Conservation (phyloP, 92 coral and sea anemone species). For the Epizoanthus illoricatus region DNA sequence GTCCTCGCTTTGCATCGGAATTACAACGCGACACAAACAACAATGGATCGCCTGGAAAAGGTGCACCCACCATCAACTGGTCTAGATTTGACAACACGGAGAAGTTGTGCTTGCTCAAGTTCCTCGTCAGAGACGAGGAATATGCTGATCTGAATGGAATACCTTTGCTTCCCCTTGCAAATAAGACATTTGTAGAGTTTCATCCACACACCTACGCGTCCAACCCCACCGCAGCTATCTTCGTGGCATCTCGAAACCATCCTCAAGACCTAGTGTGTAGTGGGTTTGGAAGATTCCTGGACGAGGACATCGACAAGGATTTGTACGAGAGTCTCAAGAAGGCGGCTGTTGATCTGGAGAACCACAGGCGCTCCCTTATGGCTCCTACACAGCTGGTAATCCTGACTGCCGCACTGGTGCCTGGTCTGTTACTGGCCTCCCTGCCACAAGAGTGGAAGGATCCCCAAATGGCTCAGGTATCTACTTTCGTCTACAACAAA, state of each 20-base stretch:
- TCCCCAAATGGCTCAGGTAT: slow-evolving; percentile 27
- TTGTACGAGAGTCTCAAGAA: slow-evolving; percentile 59
- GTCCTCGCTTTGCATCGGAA: background rate
- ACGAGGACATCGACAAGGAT: slow-evolving; percentile 54
- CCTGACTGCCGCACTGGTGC: slow-evolving; percentile 69
- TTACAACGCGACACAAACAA: background rate
- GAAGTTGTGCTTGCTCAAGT: slow-evolving; percentile 68
- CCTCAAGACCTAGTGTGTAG: slow-evolving; percentile 76
- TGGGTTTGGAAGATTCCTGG: slow-evolving; percentile 67
- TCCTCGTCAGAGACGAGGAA: slow-evolving; percentile 72
- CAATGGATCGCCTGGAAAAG: background rate
- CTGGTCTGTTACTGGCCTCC: slow-evolving; percentile 67
- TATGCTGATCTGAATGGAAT: slow-evolving; percentile 67
- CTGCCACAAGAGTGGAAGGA: slow-evolving; percentile 79
- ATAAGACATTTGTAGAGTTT: slow-evolving; percentile 67
- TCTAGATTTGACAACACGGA: slow-evolving; percentile 62
- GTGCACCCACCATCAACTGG: slow-evolving; percentile 22
- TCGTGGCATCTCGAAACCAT: slow-evolving; percentile 67
- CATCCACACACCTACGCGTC: slow-evolving; percentile 51
- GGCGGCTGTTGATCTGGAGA: slow-evolving; percentile 59
- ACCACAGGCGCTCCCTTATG: slow-evolving; percentile 21
- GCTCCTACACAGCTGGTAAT: slow-evolving; percentile 77
- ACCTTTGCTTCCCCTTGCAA: slow-evolving; percentile 88
- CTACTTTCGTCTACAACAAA: background rate
- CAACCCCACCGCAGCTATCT: slow-evolving; percentile 56